Evolutionary conservation across 2,888 invertebrate species (phyloP), one percentile per base, ranked within the genome.

Genomic region (Hyalella azteca): DNA sequence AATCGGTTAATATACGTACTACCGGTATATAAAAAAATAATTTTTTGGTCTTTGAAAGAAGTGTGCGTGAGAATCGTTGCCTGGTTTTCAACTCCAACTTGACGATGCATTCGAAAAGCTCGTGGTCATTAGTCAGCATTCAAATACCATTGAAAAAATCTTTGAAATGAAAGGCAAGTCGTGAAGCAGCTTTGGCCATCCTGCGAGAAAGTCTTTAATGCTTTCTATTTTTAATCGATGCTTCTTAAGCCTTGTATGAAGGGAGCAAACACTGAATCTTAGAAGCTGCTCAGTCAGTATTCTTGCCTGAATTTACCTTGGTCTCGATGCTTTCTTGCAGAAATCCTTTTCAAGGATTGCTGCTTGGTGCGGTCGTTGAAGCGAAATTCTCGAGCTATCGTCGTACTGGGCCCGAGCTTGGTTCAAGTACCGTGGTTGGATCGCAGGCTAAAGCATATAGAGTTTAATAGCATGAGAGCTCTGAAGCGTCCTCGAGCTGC

Each of bases 391-490:
- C 36, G 66, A 66, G 29, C 36, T 39, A 66, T 36, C 66, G 66
- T 39, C 32, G n/a, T n/a, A n/a, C 66, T 13, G 36, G 66, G 29
- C 29, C 29, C 15, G 29, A 19, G 66, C 66, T 66, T 29, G 29
- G 36, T 39, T 66, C 66, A 36, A 66, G 66, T 39, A 66, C 66
- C 66, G 36, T 66, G n/a, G n/a, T n/a, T n/a, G 39, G 66, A 66
- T 66, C 66, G 7, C 19, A 36, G 66, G 66, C 66, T 66, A 66
- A 66, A 66, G 66, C 66, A 66, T 66, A 66, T 66, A 66, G 66
- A 66, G 66, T 66, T 66, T 66, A 66, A 66, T 66, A 66, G 66
- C 66, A 19, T 66, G 66, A 66, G 66, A 36, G 66, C 36, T 66
- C 66, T 66, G 66, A 36, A 66, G 66, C 32, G 36, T 39, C 36